These are phyloP conservation scores for Alosa alosa DNA, from an alignment of 2,113 vertebrate species.

Conservation along the genomic window DNA sequence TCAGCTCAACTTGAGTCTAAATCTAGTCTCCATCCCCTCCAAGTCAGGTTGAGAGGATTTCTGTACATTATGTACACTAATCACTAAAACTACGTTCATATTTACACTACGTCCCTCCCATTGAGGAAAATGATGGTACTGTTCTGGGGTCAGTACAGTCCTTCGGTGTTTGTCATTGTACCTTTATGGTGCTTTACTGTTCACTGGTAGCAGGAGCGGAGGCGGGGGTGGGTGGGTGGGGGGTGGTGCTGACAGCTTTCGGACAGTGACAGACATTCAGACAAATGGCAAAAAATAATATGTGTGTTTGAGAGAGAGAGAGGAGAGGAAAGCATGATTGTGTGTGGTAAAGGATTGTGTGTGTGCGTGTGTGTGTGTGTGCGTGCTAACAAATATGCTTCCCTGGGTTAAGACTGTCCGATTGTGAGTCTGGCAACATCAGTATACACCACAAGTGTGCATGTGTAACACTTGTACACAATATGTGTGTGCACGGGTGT, in stretches of 20 bases:
- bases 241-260: not conserved
- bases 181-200: not conserved
- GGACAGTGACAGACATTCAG: not conserved
- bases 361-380: not conserved
- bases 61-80: slow-evolving; percentile 22
- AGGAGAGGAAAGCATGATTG: not conserved
- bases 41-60: not conserved
- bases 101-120: not conserved
- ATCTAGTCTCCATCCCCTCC: not conserved
- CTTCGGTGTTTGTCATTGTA: too few species aligned
- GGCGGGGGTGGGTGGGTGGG: too few species aligned
- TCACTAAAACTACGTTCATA: slow-evolving; percentile 26
- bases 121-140: not conserved
- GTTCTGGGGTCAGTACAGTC: too few species aligned
- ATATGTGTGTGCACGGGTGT: slow-evolving; percentile 46
- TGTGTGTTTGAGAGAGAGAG: not conserved
- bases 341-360: not conserved
- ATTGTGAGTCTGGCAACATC: not conserved
- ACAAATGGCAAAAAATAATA: not conserved
- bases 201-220: not conserved
- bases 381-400: slow-evolving; percentile 25
- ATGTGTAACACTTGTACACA: slow-evolving; percentile 18
- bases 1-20: not conserved
- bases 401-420: slow-evolving; percentile 26
- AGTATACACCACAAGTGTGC: not conserved